Evolutionary conservation across 1,140 invertebrate genomes (phyloP).

Genomic region (Drosophila equinoxialis): DNA sequence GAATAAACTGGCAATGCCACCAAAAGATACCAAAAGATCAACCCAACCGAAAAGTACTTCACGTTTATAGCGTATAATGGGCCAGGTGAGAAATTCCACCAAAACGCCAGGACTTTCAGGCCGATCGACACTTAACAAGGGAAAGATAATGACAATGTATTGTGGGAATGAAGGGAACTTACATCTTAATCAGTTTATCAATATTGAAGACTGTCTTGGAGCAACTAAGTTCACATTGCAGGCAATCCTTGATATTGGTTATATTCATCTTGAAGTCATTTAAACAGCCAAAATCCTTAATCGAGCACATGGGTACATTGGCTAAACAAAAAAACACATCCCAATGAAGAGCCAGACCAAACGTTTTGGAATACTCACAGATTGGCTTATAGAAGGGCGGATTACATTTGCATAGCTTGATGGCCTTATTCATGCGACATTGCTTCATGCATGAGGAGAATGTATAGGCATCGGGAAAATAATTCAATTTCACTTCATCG

Average conservation of each 20-base stretch:
- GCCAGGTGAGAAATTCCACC: constrained; percentile 88
- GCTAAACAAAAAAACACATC: constrained; percentile 14
- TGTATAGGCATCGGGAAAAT: constrained; percentile 86
- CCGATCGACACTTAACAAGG: constrained; percentile 51
- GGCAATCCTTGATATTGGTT: constrained; percentile 85
- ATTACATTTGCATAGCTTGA: constrained; percentile 86
- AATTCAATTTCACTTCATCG: constrained; percentile 85
- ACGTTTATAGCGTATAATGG: constrained; percentile 88
- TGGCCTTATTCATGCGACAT: constrained; percentile 86
- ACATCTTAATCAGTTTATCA: constrained; percentile 87
- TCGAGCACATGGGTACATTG: constrained; percentile 84
- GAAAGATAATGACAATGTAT: background rate
- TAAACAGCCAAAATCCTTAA: constrained; percentile 86
- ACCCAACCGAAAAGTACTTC: constrained; percentile 91
- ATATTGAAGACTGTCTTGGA: constrained; percentile 89
- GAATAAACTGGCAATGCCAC: constrained; percentile 88
- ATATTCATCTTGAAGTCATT: constrained; percentile 84
- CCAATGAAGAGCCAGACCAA: background rate
- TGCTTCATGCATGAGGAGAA: constrained; percentile 88
- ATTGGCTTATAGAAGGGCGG: constrained; percentile 87
- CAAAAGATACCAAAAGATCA: constrained; percentile 87
- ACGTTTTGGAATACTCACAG: constrained; percentile 63
- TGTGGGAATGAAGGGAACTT: background rate
- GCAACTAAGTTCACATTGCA: constrained; percentile 87
- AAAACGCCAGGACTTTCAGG: constrained; percentile 62